A percentile compares a stretch with the other conserved stretches of the same genome.
Evolutionary conservation across 1,140 invertebrate genomes (phyloP).

Genomic region (Ooceraea biroi): DNA sequence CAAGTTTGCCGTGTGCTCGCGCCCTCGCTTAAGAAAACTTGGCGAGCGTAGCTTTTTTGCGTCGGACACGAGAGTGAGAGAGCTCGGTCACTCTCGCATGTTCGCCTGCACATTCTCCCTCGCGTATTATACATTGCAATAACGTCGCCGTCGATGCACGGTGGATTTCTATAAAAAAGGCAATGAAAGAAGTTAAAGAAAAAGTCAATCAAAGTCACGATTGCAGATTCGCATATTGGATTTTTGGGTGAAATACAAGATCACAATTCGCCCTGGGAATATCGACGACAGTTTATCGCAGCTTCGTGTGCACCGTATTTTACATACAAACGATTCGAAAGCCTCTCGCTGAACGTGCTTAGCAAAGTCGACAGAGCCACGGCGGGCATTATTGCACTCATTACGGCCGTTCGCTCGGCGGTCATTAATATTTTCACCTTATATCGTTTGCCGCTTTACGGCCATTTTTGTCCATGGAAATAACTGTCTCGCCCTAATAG

Average conservation of each 20-base stretch:
- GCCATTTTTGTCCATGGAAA: constrained; percentile 42
- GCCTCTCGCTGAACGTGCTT: background rate
- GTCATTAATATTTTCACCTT: constrained; percentile 55
- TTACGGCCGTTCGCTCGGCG: constrained; percentile 27
- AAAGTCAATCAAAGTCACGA: too few relatives aligned
- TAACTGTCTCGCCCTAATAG: constrained; percentile 37
- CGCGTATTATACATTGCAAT: constrained; percentile 9
- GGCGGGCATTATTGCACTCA: constrained; percentile 38
- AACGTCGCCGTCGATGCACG: constrained; percentile 37
- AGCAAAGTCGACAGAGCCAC: background rate
- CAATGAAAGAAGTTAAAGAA: background rate
- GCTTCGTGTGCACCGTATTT: background rate
- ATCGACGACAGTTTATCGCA: background rate
- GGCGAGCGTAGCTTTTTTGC: constrained; percentile 69
- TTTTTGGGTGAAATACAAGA: background rate
- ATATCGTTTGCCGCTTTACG: constrained; percentile 51
- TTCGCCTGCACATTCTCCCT: constrained; percentile 15
- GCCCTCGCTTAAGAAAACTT: constrained; percentile 72
- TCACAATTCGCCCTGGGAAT: constrained; percentile 2
- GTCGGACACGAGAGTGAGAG: background rate
- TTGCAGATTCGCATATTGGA: background rate
- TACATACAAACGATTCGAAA: background rate
- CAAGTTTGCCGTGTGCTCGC: constrained; percentile 71
- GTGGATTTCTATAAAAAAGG: constrained; percentile 33
- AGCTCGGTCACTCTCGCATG: constrained; percentile 15